Evolutionary conservation across 2,797 vertebrate species (phyloP).

Genomic region (Luscinia megarhynchos): DNA sequence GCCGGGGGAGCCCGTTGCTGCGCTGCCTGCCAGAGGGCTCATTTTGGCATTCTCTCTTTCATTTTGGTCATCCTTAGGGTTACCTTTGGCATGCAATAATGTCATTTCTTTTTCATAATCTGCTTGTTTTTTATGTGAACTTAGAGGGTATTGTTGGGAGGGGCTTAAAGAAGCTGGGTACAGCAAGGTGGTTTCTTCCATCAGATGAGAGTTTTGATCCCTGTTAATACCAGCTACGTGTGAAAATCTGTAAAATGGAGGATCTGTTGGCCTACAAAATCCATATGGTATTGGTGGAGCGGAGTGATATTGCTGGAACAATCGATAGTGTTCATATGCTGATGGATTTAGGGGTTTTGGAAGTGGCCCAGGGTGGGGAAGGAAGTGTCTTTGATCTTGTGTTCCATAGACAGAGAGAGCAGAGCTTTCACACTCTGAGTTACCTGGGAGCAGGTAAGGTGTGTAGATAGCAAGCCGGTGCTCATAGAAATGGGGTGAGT

Average conservation of each 20-base stretch:
- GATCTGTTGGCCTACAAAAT: conserved; percentile 84
- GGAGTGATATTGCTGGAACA: conserved; percentile 83
- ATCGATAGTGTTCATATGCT: conserved; percentile 84
- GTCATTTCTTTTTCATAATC: conserved; percentile 76
- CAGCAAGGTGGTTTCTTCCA: conserved; percentile 75
- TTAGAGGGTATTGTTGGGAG: conserved; percentile 66
- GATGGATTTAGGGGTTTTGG: conserved; percentile 78
- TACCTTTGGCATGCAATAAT: conserved; percentile 59
- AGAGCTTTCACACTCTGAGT: conserved; percentile 76
- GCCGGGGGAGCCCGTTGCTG: conserved; percentile 92
- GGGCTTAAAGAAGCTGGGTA: conserved; percentile 79
- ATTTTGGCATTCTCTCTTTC: conserved; percentile 85
- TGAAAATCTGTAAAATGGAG: conserved; percentile 80
- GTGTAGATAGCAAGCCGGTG: conserved; percentile 84
- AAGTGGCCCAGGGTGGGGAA: conserved; percentile 84
- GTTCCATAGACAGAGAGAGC: conserved; percentile 80
- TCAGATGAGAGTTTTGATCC: conserved; percentile 76
- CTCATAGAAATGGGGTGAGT: conserved; percentile 85
- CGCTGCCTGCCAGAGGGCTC: conserved; percentile 90
- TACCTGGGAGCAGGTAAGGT: conserved; percentile 83
- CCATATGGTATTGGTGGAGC: conserved; percentile 81
- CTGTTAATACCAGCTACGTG: conserved; percentile 79
- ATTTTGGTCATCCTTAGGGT: conserved; percentile 72
- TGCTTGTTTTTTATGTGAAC: conserved; percentile 68
- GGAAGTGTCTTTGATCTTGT: conserved; percentile 86